A percentile compares a stretch with the other conserved stretches of the same genome.
phyloP scores from a whole-genome alignment of 2,888 invertebrate species.

The Rapana venosa region DNA sequence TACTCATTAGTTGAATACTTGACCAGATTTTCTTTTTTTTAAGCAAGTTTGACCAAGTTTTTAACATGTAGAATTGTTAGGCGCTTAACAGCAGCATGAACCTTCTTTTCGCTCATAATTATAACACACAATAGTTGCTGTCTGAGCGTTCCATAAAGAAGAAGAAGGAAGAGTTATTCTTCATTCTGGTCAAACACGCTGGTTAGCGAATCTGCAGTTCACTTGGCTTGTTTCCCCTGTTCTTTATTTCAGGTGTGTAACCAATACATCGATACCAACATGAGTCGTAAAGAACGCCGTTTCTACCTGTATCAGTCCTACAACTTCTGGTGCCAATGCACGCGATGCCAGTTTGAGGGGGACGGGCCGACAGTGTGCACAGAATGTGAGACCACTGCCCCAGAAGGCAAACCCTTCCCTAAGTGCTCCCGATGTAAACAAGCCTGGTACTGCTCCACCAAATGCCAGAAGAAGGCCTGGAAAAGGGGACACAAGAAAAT shows the following conservation, averaged over 20 bases:
- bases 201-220: too few relatives aligned
- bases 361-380: conserved; percentile 66
- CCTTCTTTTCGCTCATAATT: too few relatives aligned
- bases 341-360: conserved; percentile 69
- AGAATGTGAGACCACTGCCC: conserved; percentile 60
- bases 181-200: too few relatives aligned
- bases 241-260: conserved; percentile 57
- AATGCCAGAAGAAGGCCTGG: conserved; percentile 70
- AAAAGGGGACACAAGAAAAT: conserved; percentile 69
- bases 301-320: conserved; percentile 71
- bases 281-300: conserved; percentile 65
- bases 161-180: too few relatives aligned
- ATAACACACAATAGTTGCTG: too few relatives aligned
- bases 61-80: too few relatives aligned
- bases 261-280: conserved; percentile 69
- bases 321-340: conserved; percentile 73
- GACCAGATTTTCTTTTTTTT: too few relatives aligned
- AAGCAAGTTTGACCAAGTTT: too few relatives aligned
- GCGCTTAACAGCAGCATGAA: too few relatives aligned
- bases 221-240: neutral
- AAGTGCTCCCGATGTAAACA: conserved; percentile 68
- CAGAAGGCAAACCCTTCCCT: conserved; percentile 62
- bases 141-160: too few relatives aligned
- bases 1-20: too few relatives aligned
- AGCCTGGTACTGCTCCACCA: conserved; percentile 71